phyloP scores from a whole-genome alignment of 2,888 invertebrate species.

The Protodeltote pygarga region DNA sequence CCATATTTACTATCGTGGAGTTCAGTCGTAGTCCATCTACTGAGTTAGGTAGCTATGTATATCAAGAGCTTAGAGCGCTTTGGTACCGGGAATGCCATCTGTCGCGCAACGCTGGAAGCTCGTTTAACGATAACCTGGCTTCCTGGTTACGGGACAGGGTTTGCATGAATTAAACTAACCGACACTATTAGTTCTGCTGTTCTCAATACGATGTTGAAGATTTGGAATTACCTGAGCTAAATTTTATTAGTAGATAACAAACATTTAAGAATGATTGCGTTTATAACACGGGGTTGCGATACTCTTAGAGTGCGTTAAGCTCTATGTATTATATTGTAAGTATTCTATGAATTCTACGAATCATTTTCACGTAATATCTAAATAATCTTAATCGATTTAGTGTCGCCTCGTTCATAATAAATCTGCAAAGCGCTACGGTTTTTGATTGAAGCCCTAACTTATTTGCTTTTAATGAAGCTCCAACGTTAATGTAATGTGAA shows the following conservation, averaged over 20 bases:
- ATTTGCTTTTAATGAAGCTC: no score
- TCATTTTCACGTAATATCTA: no score
- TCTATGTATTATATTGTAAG: no score
- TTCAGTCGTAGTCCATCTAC: neutral
- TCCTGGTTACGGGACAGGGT: conserved; percentile 32
- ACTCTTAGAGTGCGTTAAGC: no score
- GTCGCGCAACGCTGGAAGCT: conserved; percentile 58
- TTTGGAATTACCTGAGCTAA: neutral
- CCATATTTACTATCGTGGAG: neutral
- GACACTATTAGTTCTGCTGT: conserved; percentile 27
- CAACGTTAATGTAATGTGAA: conserved; percentile 31
- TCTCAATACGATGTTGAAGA: conserved; percentile 23
- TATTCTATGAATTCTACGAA: no score
- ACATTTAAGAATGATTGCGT: no score
- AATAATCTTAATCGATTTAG: no score
- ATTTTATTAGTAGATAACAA: neutral
- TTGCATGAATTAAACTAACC: conserved; percentile 28
- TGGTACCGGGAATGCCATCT: conserved; percentile 69
- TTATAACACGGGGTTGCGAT: no score
- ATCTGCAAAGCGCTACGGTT: no score
- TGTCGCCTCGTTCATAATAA: no score
- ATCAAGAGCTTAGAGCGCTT: conserved; percentile 1
- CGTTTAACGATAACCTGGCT: conserved; percentile 42
- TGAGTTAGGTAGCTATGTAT: neutral
- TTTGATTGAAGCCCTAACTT: no score